Conservation (phyloP, 2,113 vertebrate species). For the Haplochromis vanheusdeni region DNA sequence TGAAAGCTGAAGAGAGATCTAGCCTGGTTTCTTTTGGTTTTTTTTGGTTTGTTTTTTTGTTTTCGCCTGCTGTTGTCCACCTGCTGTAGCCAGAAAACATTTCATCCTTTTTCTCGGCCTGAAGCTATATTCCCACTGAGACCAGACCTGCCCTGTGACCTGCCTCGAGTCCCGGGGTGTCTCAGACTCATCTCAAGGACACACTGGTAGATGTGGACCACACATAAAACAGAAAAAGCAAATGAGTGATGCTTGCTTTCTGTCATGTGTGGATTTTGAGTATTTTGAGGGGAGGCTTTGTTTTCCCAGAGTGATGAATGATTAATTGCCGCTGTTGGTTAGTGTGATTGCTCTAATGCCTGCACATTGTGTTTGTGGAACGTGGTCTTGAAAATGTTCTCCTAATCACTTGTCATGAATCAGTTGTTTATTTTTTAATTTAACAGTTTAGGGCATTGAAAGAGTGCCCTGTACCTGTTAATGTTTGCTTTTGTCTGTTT, state of each 20-base stretch:
- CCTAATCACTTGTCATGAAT: constrained; percentile 1
- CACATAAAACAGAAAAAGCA: constrained; percentile 7
- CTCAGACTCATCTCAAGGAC: constrained; percentile 40
- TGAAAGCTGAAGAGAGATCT: constrained; percentile 1
- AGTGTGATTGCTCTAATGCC: constrained; percentile 13
- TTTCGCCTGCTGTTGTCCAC: constrained; percentile 69
- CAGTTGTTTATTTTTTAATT: not conserved
- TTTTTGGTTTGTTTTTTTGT: not conserved
- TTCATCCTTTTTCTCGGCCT: constrained; percentile 48
- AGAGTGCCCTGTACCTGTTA: not conserved
- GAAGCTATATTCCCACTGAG: constrained; percentile 36
- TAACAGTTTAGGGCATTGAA: not conserved
- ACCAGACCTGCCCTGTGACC: constrained; percentile 39
- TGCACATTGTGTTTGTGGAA: constrained; percentile 36
- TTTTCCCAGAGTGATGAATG: constrained; percentile 42
- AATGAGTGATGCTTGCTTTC: constrained; percentile 14
- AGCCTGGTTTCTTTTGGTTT: not conserved
- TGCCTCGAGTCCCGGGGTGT: constrained; percentile 6
- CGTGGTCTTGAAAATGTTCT: constrained; percentile 11
- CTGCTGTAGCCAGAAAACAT: constrained; percentile 69
- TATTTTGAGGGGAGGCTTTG: not conserved
- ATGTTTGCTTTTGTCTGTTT: not conserved
- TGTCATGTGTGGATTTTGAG: constrained; percentile 9
- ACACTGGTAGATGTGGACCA: not conserved
- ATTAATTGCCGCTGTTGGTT: constrained; percentile 36